A percentile compares a stretch with the other conserved stretches of the same genome.
These are phyloP conservation scores for Burhinus oedicnemus DNA, from an alignment of 2,113 vertebrate species.

Conservation along the genomic window DNA sequence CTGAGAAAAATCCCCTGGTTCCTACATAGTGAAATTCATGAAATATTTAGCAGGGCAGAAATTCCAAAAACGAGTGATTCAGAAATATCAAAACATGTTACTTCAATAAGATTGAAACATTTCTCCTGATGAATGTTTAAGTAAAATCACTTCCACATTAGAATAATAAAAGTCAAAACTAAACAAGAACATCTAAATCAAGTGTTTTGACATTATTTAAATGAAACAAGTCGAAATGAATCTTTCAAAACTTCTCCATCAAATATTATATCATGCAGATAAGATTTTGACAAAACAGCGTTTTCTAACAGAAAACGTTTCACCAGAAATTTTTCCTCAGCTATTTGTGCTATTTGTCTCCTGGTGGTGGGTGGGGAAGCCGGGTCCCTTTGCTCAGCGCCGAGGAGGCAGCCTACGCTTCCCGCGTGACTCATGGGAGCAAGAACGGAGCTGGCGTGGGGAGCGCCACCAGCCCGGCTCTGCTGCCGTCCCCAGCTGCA, in stretches of 20 bases:
- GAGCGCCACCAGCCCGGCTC: not conserved
- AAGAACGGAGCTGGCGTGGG: not conserved
- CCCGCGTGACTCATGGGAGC: not conserved
- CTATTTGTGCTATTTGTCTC: not conserved
- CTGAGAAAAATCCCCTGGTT: not conserved
- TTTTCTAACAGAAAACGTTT: not conserved
- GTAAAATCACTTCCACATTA: not conserved
- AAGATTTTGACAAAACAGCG: not conserved
- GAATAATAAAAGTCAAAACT: conserved; percentile 49
- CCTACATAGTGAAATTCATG: not conserved
- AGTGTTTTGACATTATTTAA: conserved; percentile 48
- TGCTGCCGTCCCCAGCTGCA: not conserved
- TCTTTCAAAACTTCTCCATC: conserved; percentile 44
- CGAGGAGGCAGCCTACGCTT: not conserved
- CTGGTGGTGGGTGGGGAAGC: not conserved
- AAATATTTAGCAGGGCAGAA: not conserved
- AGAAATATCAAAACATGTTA: not conserved
- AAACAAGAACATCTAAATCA: conserved; percentile 53
- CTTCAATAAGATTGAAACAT: not conserved
- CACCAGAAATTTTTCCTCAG: not conserved
- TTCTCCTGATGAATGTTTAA: conserved; percentile 27
- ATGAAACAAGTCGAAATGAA: not conserved
- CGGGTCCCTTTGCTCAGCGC: not conserved
- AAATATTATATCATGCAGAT: not conserved
- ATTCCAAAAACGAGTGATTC: not conserved